Evolutionary conservation across 2,797 vertebrate genomes (phyloP), one percentile per base, ranked within the genome.

Genomic region (Aulostomus chinensis): DNA sequence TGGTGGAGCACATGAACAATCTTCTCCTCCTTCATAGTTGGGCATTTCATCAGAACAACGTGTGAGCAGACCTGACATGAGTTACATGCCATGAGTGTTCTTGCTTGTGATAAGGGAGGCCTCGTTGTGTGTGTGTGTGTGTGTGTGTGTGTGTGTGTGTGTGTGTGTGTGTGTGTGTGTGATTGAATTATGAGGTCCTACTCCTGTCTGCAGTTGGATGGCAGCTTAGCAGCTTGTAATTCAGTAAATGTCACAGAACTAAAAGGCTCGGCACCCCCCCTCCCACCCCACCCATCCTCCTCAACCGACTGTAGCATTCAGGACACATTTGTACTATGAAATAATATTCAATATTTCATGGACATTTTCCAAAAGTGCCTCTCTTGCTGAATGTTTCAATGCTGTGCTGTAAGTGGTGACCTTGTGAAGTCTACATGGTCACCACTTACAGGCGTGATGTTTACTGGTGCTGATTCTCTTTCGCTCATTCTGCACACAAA

Each of bases 41-140:
- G 35, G 20, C 51, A 36, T 57, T 79, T 70, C 47, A 45, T 66
- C 61, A 66, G 39, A 69, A 33, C 39, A 53, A 56, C 48, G 21
- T 50, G 51, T 0, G 13, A 47, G 30, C 46, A 17, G 50, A 54
- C 52, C 60, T 71, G 68, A 62, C 59, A 41, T 36, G 60, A 67
- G 29, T 43, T 70, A 26, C 26, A 7, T 53, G 45, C 48, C 26
- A 5, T 9, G 18, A 40, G 26, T 48, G 37, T 42, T 63, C 51
- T 42, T 60, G 42, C 42, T 36, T 41, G 14, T 54, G 28, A 67
- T 63, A 37, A 75, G 62, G 18, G 35, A 74, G 33, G 58, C 41
- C 49, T n/a, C n/a, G n/a, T 5, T 51, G 25, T 11, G 7, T 60
- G 21, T 32, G 9, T 36, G 14, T 20, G 16, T 21, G 13, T 28